Base-by-base conservation (phyloP, 2,797 vertebrate species). In the Tauraco hartlaubi region DNA sequence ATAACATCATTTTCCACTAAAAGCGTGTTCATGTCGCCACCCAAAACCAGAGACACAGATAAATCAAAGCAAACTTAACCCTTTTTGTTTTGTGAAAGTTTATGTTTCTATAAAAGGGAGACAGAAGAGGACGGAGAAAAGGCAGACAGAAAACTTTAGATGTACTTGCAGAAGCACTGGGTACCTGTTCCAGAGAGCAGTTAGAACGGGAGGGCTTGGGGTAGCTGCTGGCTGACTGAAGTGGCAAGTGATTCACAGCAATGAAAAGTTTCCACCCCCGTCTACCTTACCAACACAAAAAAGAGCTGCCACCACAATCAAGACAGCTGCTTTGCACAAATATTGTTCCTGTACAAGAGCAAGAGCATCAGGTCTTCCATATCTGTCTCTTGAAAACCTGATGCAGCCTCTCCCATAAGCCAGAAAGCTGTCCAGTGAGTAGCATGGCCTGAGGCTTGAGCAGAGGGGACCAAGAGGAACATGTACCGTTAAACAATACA, bases 381-480 rank as follows among this genome's bases (percentile, higher is more conserved):
- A 39, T 2, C 13, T 2, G 10, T 3, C 25, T 46, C 41, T 46
- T 35, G 44, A 67, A 80, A 93, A 33, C 14, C 14, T 11, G n/a
- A 23, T 3, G 11, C 51, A 37, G 51, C 13, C 39, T 59, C 33
- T 79, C 6, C 46, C 22, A 39, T 31, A 44, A 62, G 22, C 14
- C 9, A 10, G 63, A 56, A 73, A 43, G 41, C 6, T 6, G 14
- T 9, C n/a, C n/a, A 12, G 29, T 9, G 6, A 4, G 28, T 0
- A 67, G 31, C 17, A 9, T 0, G 7, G 31, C 31, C 64, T 2
- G 5, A 48, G 55, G 48, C 35, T 15, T 0, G 0, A 69, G 71
- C 28, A 17, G 41, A 82, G 19, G 33, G 46, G n/a, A 43, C 35
- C 18, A 37, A 31, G 61, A 5, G 6, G 29, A 88, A 51, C 16